phyloP scores from a whole-genome alignment of 2,888 invertebrate species.

The Leptopilina myrica region DNA sequence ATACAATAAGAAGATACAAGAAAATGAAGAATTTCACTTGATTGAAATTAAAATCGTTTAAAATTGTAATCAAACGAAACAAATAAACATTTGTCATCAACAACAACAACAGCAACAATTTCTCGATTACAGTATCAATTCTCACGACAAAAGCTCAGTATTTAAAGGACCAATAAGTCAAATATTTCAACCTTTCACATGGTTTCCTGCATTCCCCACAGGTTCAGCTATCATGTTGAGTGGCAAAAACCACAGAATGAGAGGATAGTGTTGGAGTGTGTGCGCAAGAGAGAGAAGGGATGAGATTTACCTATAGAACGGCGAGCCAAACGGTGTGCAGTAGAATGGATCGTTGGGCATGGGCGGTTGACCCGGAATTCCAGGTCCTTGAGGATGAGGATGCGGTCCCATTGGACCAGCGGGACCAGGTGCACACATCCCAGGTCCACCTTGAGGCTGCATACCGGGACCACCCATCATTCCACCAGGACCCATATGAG shows the following conservation, averaged over 20 bases:
- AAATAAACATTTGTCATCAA: no score
- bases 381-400: conserved; percentile 69
- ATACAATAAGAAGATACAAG: no score
- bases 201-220: background rate
- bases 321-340: conserved; percentile 80
- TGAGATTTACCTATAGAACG: conserved; percentile 79
- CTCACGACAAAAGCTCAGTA: no score
- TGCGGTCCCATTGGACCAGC: conserved; percentile 71
- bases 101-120: no score
- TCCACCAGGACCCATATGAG: conserved; percentile 72
- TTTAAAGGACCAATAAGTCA: no score
- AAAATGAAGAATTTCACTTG: no score
- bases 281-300: background rate
- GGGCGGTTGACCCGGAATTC: conserved; percentile 76
- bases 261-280: background rate
- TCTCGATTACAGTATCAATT: no score
- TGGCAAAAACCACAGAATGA: conserved; percentile 14
- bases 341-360: conserved; percentile 80
- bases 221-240: background rate
- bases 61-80: no score
- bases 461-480: conserved; percentile 66
- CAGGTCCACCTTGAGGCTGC: conserved; percentile 73
- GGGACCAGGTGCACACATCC: conserved; percentile 73
- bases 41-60: no score
- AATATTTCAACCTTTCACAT: background rate